Evolutionary conservation across 2,797 vertebrate genomes (phyloP), one percentile per base, ranked within the genome.

Genomic region (Oryzias sinensis): DNA sequence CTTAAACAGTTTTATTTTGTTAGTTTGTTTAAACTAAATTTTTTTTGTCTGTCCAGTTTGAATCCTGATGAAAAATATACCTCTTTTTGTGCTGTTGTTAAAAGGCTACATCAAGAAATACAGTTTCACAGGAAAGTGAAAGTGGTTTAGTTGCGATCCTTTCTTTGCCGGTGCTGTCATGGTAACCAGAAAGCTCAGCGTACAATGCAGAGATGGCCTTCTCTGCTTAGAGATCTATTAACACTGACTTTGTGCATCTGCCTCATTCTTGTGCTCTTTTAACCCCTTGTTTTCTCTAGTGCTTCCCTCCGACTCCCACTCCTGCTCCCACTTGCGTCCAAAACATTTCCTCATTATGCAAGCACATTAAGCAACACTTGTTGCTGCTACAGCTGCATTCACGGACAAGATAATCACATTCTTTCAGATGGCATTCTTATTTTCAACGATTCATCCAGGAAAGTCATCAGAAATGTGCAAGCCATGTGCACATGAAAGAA

Each of bases 151-250:
- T 68, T 66, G 68, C 79, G 70, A 78, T 71, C 72, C 84, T 74
- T 72, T 75, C 72, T 85, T 84, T 86, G 68, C 67, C 56, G 74
- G n/a, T 49, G 86, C 76, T 86, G 74, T 85, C 85, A 85, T 89
- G 88, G 85, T 41, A 87, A 90, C 89, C 69, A 68, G 63, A 80
- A 83, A 84, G 68, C 83, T 84, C 77, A 56, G 56, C 72, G 80
- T 82, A 82, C 81, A 86, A 86, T 83, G 84, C 77, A 75, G 85
- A 70, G 64, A 83, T 79, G 87, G 82, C 87, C 84, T 88, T 88
- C 81, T 74, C 57, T 18, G 43, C 63, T 68, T 61, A 67, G 70
- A 75, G 74, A 77, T 84, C 82, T 82, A 82, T 87, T 83, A 83
- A 81, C 77, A 72, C 77, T 71, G 70, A 85, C 77, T 83, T 77